Evolutionary conservation across 2,888 invertebrate species (phyloP).

Genomic region (Mechanitis messenoides): DNA sequence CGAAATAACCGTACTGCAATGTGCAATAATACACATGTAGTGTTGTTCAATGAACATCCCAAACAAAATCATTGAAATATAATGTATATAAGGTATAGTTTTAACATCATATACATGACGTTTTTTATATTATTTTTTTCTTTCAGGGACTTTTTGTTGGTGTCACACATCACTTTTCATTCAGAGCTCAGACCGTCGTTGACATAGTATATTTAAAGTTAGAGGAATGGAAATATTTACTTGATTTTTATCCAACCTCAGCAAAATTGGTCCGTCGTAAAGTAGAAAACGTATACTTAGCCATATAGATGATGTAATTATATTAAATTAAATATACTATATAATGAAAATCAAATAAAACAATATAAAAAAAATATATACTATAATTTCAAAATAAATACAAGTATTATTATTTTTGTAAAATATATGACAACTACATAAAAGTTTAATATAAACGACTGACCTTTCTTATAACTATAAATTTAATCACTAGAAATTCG

Average conservation of each 20-base stretch:
- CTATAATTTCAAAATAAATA: background rate
- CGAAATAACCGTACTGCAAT: too few species aligned
- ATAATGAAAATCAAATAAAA: background rate
- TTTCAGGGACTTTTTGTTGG: constrained; percentile 73
- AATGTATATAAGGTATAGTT: too few species aligned
- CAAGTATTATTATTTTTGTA: background rate
- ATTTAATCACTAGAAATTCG: constrained; percentile 31
- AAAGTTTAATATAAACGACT: background rate
- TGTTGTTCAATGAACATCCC: too few species aligned
- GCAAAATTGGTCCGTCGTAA: constrained; percentile 61
- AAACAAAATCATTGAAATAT: too few species aligned
- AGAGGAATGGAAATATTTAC: constrained; percentile 70
- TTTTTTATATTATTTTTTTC: too few species aligned
- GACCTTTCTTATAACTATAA: background rate
- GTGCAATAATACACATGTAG: too few species aligned
- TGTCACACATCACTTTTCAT: constrained; percentile 73
- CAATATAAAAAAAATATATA: background rate
- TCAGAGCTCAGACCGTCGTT: constrained; percentile 69
- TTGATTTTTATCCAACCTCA: constrained; percentile 65
- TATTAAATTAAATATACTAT: background rate
- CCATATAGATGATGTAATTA: constrained; percentile 26
- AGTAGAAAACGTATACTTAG: constrained; percentile 68
- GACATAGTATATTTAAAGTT: constrained; percentile 70
- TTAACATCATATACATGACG: too few species aligned
- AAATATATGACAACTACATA: background rate